Conservation (phyloP, 23 tunicate species). For the Corella eumyota region DNA sequence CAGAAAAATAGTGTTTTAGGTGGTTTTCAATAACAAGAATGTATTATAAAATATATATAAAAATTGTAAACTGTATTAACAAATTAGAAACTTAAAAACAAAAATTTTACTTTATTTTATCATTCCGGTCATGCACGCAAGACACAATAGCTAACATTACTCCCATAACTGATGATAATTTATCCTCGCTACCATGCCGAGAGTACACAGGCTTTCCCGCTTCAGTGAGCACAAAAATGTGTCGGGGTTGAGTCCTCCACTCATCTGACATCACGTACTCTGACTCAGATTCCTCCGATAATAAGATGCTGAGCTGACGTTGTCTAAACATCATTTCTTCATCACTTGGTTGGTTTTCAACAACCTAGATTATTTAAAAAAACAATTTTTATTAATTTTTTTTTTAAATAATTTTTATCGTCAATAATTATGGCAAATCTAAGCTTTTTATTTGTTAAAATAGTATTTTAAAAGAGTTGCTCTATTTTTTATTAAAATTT, state of each 20-base stretch:
- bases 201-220: constrained; percentile 85
- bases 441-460: no score
- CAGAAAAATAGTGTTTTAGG: background rate
- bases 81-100: background rate
- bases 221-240: constrained; percentile 67
- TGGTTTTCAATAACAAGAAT: background rate
- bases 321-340: constrained; percentile 25
- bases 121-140: constrained; percentile 68
- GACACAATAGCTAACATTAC: constrained; percentile 69
- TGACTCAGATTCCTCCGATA: constrained; percentile 36
- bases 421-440: no score
- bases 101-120: constrained; percentile 30
- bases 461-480: no score
- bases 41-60: background rate
- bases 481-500: no score
- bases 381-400: no score
- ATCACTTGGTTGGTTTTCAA: constrained; percentile 17
- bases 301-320: constrained; percentile 34
- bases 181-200: constrained; percentile 69
- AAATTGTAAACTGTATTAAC: background rate
- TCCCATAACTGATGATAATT: constrained; percentile 71
- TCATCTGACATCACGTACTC: constrained; percentile 25
- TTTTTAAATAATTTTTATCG: no score
- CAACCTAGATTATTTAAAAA: no score
- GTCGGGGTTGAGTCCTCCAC: constrained; percentile 47